phyloP scores from a whole-genome alignment of 1,140 invertebrate genomes.

The Papilio aristodemus region DNA sequence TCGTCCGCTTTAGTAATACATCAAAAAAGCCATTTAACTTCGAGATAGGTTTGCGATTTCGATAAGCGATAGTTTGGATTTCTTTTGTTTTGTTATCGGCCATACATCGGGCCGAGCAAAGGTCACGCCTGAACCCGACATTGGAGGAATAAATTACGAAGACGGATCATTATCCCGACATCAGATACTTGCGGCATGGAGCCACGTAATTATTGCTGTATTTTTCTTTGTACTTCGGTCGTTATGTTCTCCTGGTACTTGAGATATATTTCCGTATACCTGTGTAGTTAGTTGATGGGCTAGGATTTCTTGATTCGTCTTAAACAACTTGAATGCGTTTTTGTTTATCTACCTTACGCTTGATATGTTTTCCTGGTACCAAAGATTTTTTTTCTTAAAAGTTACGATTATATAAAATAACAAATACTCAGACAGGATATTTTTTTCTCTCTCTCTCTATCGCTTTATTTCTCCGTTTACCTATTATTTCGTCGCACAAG shows the following conservation, averaged over 20 bases:
- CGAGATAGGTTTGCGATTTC: conserved; percentile 28
- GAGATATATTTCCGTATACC: background rate
- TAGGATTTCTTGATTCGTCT: background rate
- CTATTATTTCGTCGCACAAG: too few species aligned
- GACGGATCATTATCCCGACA: conserved; percentile 11
- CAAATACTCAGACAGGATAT: too few species aligned
- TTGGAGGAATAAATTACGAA: conserved; percentile 28
- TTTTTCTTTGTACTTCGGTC: background rate
- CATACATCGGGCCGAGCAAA: conserved; percentile 16
- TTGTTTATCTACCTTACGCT: too few species aligned
- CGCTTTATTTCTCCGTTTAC: too few species aligned
- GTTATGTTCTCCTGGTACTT: conserved; percentile 17
- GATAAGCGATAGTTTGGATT: conserved; percentile 25
- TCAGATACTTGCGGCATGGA: background rate
- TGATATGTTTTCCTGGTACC: too few species aligned
- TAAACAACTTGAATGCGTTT: background rate
- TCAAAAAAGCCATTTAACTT: conserved; percentile 30
- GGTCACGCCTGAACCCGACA: conserved; percentile 17
- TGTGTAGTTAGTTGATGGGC: background rate
- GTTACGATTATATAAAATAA: too few species aligned
- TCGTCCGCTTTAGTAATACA: conserved; percentile 20
- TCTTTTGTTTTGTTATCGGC: conserved; percentile 27
- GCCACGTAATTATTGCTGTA: conserved; percentile 10
- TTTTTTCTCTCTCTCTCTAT: too few species aligned
- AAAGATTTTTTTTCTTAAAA: too few species aligned